phyloP scores from a whole-genome alignment of 2,888 invertebrate species.

The Drosophila mercatorum region DNA sequence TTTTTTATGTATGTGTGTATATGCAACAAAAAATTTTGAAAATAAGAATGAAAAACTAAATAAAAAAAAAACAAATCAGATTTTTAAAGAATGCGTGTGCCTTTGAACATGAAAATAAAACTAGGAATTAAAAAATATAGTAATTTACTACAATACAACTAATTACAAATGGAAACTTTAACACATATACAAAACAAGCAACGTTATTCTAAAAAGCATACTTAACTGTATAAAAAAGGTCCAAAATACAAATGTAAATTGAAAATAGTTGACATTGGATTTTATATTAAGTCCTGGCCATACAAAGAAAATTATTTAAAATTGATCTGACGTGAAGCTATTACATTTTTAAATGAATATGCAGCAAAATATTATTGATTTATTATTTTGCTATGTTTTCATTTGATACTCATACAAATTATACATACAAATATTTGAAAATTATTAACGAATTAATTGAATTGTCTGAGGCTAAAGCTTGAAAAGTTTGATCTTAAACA shows the following conservation, averaged over 20 bases:
- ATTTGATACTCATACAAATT: not conserved
- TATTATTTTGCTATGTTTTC: conserved; percentile 26
- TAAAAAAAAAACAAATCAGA: conserved; percentile 55
- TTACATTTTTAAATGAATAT: conserved; percentile 14
- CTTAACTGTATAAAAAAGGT: conserved; percentile 42
- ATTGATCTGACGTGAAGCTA: not conserved
- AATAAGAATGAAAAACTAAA: conserved; percentile 14
- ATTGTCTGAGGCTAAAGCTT: conserved; percentile 12
- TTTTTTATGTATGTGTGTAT: conserved; percentile 53
- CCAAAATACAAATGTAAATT: conserved; percentile 40
- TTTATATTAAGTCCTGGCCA: conserved; percentile 46
- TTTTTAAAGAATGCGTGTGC: conserved; percentile 76
- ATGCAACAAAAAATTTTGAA: conserved; percentile 43
- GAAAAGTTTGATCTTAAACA: conserved; percentile 11
- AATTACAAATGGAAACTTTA: conserved; percentile 37
- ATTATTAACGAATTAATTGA: conserved; percentile 18
- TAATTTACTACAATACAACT: conserved; percentile 46
- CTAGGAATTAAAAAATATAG: conserved; percentile 66
- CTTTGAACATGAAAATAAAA: conserved; percentile 65
- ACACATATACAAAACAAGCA: conserved; percentile 32
- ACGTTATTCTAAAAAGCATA: conserved; percentile 45
- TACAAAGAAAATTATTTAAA: conserved; percentile 4
- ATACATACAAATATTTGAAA: not conserved
- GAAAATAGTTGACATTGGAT: conserved; percentile 21
- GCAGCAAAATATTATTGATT: conserved; percentile 13